A percentile compares a stretch with the other conserved stretches of the same genome.
Conservation (phyloP, 2,797 vertebrate species). For the Malacoctenus gilli region DNA sequence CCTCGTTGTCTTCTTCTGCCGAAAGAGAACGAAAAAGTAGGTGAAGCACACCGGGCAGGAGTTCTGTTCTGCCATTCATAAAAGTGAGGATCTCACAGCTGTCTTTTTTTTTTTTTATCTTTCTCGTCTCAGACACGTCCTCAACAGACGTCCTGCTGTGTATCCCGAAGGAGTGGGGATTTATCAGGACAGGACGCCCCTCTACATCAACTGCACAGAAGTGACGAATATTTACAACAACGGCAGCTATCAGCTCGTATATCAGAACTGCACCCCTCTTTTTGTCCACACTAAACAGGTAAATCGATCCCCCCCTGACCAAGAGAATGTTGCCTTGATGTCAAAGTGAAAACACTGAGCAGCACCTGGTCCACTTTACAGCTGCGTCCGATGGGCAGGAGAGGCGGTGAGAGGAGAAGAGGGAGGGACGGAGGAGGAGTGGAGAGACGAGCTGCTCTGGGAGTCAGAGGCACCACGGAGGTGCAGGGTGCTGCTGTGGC, state of each 20-base stretch:
- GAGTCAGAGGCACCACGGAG: slow-evolving; percentile 48
- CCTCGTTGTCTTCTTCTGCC: slow-evolving; percentile 60
- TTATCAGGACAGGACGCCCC: slow-evolving; percentile 75
- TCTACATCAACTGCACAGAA: slow-evolving; percentile 84
- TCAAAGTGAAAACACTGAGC: too few relatives aligned
- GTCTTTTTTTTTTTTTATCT: too few relatives aligned
- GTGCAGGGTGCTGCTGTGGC: slow-evolving; percentile 30
- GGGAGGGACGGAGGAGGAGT: slow-evolving; percentile 31
- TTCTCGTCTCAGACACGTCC: slow-evolving; percentile 42
- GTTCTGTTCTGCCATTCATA: neutral
- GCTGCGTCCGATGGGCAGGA: slow-evolving; percentile 65
- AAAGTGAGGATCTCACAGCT: neutral
- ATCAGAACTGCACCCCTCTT: slow-evolving; percentile 82
- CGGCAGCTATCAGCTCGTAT: slow-evolving; percentile 84
- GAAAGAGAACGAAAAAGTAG: slow-evolving; percentile 68
- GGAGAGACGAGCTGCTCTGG: slow-evolving; percentile 34
- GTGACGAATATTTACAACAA: slow-evolving; percentile 84
- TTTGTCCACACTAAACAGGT: slow-evolving; percentile 79
- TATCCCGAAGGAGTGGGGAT: slow-evolving; percentile 58
- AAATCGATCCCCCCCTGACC: too few relatives aligned
- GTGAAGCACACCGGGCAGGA: neutral
- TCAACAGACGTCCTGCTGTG: slow-evolving; percentile 46
- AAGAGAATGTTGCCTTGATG: too few relatives aligned
- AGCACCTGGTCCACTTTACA: slow-evolving; percentile 36
- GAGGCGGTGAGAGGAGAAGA: slow-evolving; percentile 69